Base-by-base conservation (phyloP, 2,113 vertebrate species). In the Carettochelys insculpta region DNA sequence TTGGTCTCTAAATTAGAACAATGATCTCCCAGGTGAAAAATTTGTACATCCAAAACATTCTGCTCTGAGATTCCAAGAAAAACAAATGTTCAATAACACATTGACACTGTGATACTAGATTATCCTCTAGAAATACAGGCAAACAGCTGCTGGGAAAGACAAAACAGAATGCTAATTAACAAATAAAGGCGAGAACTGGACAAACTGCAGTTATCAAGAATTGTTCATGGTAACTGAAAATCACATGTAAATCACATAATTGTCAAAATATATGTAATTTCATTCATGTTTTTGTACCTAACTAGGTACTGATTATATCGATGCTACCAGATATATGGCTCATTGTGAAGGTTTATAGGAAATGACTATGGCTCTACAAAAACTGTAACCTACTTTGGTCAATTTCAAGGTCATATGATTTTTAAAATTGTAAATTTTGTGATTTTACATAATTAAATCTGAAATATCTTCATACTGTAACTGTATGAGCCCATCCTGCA, bases 141-240 rank as follows among this genome's bases (percentile, higher is more conserved):
- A 90, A 95, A 93, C 93, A 95, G 61, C 95, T 96, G 95, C 90
- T 22, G 56, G 90, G 77, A 81, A 92, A 94, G 93, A 94, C 91
- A 94, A 95, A 96, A 90, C 71, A 92, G 85, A 91, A 91, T 87
- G 56, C 20, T 75, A 93, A 94, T 92, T 92, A 93, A 90, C 52
- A 94, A 92, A 89, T 71, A 76, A 53, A 85, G 29, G 83, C 48
- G 76, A 89, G 58, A 85, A 77, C 77, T 75, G 83, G 45, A 85
- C 56, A 87, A 96, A 95, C 87, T 84, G 47, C 56, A 85, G 54
- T 47, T 84, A 92, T 91, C 58, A 91, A 82, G 93, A 95, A 79
- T 45, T 88, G 6, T 50, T 85, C 47, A 34, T 93, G 9, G 11
- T 92, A 95, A 90, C 82, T 71, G 78, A 79, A 95, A 96, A 88